These are phyloP conservation scores for Rhagologus leucostigma DNA, from an alignment of 2,113 vertebrate genomes.

Conservation along the genomic window DNA sequence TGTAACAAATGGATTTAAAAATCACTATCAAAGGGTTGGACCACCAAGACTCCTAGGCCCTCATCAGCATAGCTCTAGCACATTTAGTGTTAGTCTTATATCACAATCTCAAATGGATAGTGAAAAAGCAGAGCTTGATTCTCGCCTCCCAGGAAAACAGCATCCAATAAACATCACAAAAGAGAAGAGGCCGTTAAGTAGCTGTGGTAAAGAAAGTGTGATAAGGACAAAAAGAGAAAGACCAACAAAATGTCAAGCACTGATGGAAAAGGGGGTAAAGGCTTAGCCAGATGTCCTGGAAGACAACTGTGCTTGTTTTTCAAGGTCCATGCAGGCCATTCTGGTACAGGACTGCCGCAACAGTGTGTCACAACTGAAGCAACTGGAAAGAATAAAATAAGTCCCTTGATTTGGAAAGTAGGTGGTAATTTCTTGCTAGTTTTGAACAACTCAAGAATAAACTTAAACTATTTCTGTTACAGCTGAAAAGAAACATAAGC, in stretches of 20 bases:
- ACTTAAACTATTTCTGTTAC: background rate
- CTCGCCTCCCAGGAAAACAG: background rate
- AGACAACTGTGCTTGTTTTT: background rate
- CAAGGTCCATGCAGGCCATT: background rate
- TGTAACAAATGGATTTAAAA: background rate
- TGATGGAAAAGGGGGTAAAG: background rate
- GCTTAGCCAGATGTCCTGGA: background rate
- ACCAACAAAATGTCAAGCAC: background rate
- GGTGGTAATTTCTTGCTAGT: background rate
- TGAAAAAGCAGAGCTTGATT: background rate
- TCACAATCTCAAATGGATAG: background rate
- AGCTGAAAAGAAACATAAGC: background rate
- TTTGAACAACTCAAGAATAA: background rate
- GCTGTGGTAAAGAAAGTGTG: background rate
- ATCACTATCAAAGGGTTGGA: background rate
- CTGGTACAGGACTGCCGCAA: background rate
- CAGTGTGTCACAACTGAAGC: background rate
- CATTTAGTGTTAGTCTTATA: background rate
- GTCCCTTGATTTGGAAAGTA: background rate
- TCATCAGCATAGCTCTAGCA: background rate
- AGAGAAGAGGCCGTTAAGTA: background rate
- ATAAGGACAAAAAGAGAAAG: background rate
- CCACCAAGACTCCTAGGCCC: background rate
- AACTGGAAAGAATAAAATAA: background rate
- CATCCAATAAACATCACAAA: background rate